These are phyloP conservation scores for Nysson spinosus DNA, from an alignment of 2,888 invertebrate species.

Conservation along the genomic window DNA sequence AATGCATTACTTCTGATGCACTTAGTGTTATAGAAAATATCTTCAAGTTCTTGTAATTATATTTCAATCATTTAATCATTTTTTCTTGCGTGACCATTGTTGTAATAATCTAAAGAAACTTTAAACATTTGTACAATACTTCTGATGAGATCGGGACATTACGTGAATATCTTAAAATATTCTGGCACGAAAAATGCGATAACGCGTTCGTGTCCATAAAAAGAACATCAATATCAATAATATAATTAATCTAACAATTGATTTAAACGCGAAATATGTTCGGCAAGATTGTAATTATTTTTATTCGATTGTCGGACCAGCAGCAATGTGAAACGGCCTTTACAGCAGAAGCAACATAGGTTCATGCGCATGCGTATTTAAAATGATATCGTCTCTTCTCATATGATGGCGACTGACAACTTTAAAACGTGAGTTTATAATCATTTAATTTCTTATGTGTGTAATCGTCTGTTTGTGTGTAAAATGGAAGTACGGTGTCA, in stretches of 20 bases:
- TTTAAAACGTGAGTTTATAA: slow-evolving; percentile 75
- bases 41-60: too few species aligned
- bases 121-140: too few species aligned
- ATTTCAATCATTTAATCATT: too few species aligned
- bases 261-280: slow-evolving; percentile 1
- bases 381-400: slow-evolving; percentile 62
- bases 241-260: background rate
- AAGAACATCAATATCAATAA: too few species aligned
- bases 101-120: too few species aligned
- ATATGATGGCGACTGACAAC: slow-evolving; percentile 75
- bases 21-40: too few species aligned
- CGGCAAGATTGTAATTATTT: slow-evolving; percentile 18
- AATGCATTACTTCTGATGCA: background rate
- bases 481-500: slow-evolving; percentile 45
- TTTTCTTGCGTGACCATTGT: too few species aligned
- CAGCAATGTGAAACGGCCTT: slow-evolving; percentile 49
- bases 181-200: too few species aligned
- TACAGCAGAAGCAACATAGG: slow-evolving; percentile 58
- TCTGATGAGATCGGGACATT: too few species aligned
- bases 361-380: slow-evolving; percentile 66
- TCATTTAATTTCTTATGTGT: slow-evolving; percentile 60
- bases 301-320: slow-evolving; percentile 29
- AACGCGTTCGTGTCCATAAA: too few species aligned
- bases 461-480: slow-evolving; percentile 35
- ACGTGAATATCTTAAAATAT: too few species aligned